A percentile compares a stretch with the other conserved stretches of the same genome.
Conservation (phyloP, 2,888 invertebrate genomes). For the Callosobruchus maculatus region DNA sequence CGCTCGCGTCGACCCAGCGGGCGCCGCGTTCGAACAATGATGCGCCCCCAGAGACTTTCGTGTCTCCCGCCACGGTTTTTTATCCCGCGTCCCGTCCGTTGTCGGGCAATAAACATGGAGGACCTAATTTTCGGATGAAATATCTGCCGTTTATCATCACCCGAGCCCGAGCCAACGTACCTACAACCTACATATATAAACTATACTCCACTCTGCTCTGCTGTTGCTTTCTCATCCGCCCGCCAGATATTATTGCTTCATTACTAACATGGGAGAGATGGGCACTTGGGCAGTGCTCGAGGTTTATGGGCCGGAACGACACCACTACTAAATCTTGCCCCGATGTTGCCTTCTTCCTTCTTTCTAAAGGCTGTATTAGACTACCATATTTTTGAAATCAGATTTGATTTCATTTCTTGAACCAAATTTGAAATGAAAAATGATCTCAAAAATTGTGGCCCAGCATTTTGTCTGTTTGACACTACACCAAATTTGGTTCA, state of each 20-base stretch:
- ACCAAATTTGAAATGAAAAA: too few relatives aligned
- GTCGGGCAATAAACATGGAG: slow-evolving; percentile 48
- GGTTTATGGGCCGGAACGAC: not conserved
- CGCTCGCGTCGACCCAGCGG: slow-evolving; percentile 40
- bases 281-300: not conserved
- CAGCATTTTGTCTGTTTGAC: too few relatives aligned
- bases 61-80: slow-evolving; percentile 35
- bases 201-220: not conserved
- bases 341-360: too few relatives aligned
- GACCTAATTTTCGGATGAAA: slow-evolving; percentile 47
- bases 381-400: too few relatives aligned
- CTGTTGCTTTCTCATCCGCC: not conserved
- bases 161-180: too few relatives aligned
- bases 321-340: not conserved
- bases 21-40: slow-evolving; percentile 44
- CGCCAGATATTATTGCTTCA: not conserved
- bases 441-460: too few relatives aligned
- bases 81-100: slow-evolving; percentile 38
- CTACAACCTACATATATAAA: not conserved
- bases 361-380: too few relatives aligned
- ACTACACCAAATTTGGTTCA: too few relatives aligned
- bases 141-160: slow-evolving; percentile 43
- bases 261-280: not conserved
- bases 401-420: too few relatives aligned
- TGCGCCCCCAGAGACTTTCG: not conserved